These are phyloP conservation scores for Heterochromis multidens DNA, from an alignment of 2,113 vertebrate species.

Conservation along the genomic window DNA sequence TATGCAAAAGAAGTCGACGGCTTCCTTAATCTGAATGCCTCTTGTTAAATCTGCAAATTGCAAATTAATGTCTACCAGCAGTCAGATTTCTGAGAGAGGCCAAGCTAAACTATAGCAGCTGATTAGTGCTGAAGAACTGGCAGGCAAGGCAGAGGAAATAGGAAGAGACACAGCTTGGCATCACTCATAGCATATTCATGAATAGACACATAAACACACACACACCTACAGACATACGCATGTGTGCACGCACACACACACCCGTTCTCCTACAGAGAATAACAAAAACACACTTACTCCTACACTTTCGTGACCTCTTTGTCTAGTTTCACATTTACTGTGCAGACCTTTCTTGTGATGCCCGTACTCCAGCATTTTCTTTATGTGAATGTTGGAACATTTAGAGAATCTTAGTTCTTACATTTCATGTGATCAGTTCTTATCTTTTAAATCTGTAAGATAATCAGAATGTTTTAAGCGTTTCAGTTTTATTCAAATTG, in stretches of 20 bases:
- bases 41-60: neutral
- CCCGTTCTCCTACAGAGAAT: neutral
- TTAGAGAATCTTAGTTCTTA: neutral
- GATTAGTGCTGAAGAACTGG: neutral
- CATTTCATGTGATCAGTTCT: neutral
- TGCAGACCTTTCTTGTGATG: neutral
- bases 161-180: neutral
- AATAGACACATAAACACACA: neutral
- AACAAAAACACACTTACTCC: neutral
- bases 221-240: neutral
- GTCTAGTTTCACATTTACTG: neutral
- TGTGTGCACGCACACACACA: neutral
- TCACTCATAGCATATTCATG: constrained; percentile 2
- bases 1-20: neutral
- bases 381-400: neutral
- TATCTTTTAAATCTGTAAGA: neutral
- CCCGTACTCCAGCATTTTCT: neutral
- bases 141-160: neutral
- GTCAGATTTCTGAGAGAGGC: neutral
- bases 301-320: neutral
- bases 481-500: neutral
- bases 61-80: neutral
- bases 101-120: neutral
- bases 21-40: neutral
- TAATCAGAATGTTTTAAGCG: neutral